phyloP scores from a whole-genome alignment of 2,113 vertebrate genomes.

The Mohoua ochrocephala region DNA sequence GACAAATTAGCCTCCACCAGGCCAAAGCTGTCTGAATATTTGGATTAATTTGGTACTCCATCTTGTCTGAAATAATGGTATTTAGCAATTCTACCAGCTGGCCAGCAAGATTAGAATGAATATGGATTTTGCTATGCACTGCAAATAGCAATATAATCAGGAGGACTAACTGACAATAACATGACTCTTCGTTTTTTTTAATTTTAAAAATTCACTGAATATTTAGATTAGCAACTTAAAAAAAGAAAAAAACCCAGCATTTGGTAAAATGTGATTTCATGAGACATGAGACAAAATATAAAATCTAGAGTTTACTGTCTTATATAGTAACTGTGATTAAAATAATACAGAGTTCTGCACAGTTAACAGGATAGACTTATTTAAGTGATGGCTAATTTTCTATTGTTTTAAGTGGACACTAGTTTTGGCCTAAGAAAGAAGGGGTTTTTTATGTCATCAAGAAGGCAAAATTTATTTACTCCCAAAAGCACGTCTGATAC shows the following conservation, averaged over 20 bases:
- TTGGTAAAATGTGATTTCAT: not conserved
- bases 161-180: not conserved
- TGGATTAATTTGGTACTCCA: slow-evolving; percentile 36
- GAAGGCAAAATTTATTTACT: not conserved
- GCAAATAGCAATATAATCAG: not conserved
- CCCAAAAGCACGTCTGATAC: not conserved
- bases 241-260: not conserved
- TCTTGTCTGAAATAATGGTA: slow-evolving; percentile 37
- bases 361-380: not conserved
- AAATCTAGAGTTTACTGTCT: not conserved
- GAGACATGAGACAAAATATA: not conserved
- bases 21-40: slow-evolving; percentile 8
- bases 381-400: not conserved
- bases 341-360: not conserved
- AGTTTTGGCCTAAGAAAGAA: not conserved
- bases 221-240: not conserved
- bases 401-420: not conserved
- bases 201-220: not conserved
- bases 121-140: slow-evolving; percentile 6
- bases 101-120: slow-evolving; percentile 7
- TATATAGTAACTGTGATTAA: not conserved
- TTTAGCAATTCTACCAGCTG: slow-evolving; percentile 28
- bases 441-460: not conserved
- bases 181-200: not conserved
- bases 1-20: slow-evolving; percentile 15